Base-by-base conservation (phyloP, 2,797 vertebrate genomes). In the Malacoctenus gilli region DNA sequence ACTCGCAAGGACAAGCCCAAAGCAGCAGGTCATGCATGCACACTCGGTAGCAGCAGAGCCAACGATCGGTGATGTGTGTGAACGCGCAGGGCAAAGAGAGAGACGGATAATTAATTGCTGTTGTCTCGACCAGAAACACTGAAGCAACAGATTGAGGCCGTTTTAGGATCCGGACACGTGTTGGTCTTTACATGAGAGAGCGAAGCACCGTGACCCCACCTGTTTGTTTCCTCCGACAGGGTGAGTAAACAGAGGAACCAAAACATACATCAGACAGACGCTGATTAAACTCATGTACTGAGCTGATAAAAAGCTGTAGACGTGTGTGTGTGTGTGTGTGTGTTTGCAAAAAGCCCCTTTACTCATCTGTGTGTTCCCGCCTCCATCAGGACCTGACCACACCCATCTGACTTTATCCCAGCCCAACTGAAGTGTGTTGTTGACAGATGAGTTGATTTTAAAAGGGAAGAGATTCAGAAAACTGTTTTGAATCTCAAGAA, bases 351-450 rank as follows among this genome's bases (percentile, higher is more conserved):
- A 10, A 15, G n/a, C 4, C n/a, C 13, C 11, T 47, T 4, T 12
- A 25, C 19, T 16, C 43, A 11, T 21, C n/a, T 36, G 37, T 20
- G 28, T 3, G 25, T 9, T 6, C 25, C 25, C 25, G 4, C 9
- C 25, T 9, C 5, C 25, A 28, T 28, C 36, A 9, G 1, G n/a
- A 32, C 54, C 31, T 50, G 39, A 60, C 44, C 59, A 31, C 15
- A 2, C n/a, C 31, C 12, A 41, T 51, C 30, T 13, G 19, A 50
- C 50, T 9, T 44, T 70, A 57, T 57, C 13, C 31, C 40, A 12
- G 36, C 59, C 28, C 9, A 63, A 59, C 63, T 71, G 69, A 47
- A n/a, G n/a, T n/a, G 14, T 36, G 30, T 19, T 30, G 36, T 56
- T 28, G 43, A 61, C 48, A 55, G 51, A 72, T 60, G 54, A 37